phyloP scores from a whole-genome alignment of 2,888 invertebrate genomes.

The Athetis lepigone region DNA sequence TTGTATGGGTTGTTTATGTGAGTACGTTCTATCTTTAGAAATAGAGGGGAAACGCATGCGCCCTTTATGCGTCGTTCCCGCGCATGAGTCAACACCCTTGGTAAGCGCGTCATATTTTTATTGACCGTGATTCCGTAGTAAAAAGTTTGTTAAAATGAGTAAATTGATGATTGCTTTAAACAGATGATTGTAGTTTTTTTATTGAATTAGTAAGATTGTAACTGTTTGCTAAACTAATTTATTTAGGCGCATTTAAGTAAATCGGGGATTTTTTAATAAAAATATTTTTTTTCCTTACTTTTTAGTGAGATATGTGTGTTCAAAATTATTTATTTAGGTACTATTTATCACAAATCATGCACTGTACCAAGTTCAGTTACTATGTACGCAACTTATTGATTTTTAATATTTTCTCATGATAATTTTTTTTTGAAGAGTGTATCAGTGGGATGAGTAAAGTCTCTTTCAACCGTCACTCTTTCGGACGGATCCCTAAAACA shows the following conservation, averaged over 20 bases:
- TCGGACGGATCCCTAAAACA: constrained; percentile 59
- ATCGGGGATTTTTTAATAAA: too few species aligned
- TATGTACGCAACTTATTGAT: too few species aligned
- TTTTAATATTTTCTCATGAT: not conserved
- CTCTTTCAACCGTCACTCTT: not conserved
- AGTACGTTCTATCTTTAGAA: constrained; percentile 59
- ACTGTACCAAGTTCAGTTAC: too few species aligned
- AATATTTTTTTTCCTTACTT: too few species aligned
- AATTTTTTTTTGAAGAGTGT: not conserved
- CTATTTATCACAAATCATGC: too few species aligned
- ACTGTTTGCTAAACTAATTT: constrained; percentile 11
- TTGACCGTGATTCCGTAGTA: constrained; percentile 40
- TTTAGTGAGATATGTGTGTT: too few species aligned
- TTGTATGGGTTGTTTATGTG: not conserved
- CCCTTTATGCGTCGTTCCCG: constrained; percentile 59
- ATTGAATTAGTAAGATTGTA: not conserved
- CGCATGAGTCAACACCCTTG: constrained; percentile 65
- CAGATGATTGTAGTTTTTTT: not conserved
- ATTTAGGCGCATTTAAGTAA: constrained; percentile 13
- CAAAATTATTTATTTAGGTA: too few species aligned
- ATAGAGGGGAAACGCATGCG: constrained; percentile 73
- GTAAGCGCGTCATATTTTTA: constrained; percentile 10
- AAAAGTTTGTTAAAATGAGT: not conserved
- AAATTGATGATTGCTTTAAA: not conserved
- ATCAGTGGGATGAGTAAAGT: not conserved